A percentile compares a stretch with the other conserved stretches of the same genome.
phyloP scores from a whole-genome alignment of 2,888 invertebrate species.

The Xanthorhoe designata region DNA sequence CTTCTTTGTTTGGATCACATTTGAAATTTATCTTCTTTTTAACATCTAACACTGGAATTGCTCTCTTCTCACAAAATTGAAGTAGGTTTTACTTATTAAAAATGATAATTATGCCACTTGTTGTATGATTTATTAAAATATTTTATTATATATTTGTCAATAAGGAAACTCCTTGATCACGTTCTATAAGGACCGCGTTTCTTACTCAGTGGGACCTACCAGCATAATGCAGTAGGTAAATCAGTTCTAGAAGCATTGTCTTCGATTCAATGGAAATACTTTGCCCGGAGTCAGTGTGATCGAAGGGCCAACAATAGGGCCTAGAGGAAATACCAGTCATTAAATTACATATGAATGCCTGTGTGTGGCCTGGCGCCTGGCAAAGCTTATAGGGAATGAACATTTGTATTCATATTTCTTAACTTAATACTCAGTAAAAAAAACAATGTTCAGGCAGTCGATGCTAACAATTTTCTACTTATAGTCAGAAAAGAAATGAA shows the following conservation, averaged over 20 bases:
- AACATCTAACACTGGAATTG: too few species aligned
- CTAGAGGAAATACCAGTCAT: slow-evolving; percentile 31
- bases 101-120: too few species aligned
- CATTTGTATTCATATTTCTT: too few species aligned
- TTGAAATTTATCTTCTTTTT: too few species aligned
- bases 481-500: too few species aligned
- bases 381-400: not conserved
- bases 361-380: slow-evolving; percentile 23
- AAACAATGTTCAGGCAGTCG: too few species aligned
- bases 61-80: too few species aligned
- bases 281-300: slow-evolving; percentile 29
- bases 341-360: slow-evolving; percentile 32
- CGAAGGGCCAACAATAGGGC: slow-evolving; percentile 32
- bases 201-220: slow-evolving; percentile 18
- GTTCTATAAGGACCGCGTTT: not conserved
- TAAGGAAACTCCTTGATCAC: not conserved
- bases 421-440: too few species aligned
- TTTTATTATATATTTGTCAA: not conserved
- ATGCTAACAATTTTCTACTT: too few species aligned
- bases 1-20: too few species aligned
- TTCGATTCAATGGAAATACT: slow-evolving; percentile 35
- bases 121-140: too few species aligned
- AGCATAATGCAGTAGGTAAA: slow-evolving; percentile 18
- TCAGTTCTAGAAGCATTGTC: slow-evolving; percentile 27
- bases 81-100: too few species aligned